Evolutionary conservation across 2,797 vertebrate species (phyloP).

Genomic region (Neosilurus hyrtlii): DNA sequence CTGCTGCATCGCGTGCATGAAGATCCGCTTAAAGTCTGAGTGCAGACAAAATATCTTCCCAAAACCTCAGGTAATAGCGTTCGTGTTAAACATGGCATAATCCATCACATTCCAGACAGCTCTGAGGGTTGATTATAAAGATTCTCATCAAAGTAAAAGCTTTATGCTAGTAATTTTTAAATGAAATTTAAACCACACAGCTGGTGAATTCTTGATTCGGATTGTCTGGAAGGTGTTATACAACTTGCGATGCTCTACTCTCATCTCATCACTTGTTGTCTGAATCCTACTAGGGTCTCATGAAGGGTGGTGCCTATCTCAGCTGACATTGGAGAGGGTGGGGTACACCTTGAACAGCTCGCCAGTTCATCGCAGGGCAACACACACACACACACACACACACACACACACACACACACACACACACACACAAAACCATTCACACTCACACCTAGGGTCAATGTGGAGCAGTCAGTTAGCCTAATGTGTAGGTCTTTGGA

Average conservation of each 20-base stretch:
- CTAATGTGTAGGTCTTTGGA: no score
- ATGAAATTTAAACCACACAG: neutral
- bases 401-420: no score
- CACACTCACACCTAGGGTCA: no score
- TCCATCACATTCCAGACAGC: constrained; percentile 14
- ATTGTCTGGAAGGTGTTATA: neutral
- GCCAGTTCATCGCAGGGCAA: no score
- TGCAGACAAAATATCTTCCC: constrained; percentile 11
- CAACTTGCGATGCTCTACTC: neutral
- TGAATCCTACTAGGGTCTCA: no score
- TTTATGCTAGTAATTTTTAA: constrained; percentile 18
- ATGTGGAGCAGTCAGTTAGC: no score
- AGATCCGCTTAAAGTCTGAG: constrained; percentile 32
- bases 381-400: no score
- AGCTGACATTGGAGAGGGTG: no score
- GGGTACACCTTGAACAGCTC: no score
- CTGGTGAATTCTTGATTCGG: neutral
- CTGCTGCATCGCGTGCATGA: neutral
- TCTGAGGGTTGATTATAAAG: constrained; percentile 36
- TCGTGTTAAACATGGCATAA: neutral
- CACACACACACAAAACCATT: no score
- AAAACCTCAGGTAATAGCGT: constrained; percentile 3
- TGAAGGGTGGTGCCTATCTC: no score
- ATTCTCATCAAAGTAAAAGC: constrained; percentile 29
- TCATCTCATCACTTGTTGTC: no score